phyloP scores from a whole-genome alignment of 2,797 vertebrate species.

The Sebastes minor region DNA sequence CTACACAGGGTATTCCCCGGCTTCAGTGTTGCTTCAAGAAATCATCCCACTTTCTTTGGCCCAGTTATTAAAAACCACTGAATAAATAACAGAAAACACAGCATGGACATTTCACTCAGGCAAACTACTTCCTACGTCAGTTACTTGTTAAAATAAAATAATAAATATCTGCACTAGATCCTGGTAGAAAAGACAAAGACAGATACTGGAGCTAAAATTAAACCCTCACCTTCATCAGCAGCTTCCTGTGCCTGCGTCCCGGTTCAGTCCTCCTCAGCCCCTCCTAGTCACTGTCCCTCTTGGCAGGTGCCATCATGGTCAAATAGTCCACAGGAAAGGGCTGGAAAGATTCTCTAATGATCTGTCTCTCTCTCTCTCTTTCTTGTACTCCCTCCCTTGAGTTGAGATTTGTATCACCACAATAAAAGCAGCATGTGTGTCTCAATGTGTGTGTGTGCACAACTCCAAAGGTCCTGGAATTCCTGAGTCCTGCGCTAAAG shows the following conservation, averaged over 20 bases:
- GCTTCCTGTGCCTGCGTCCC: constrained; percentile 47
- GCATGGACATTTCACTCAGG: neutral
- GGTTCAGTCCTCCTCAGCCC: constrained; percentile 58
- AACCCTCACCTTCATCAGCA: constrained; percentile 71
- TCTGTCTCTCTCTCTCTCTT: constrained; percentile 29
- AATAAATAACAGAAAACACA: neutral
- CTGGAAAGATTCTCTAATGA: constrained; percentile 30
- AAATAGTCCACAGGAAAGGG: constrained; percentile 77
- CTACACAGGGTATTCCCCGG: constrained; percentile 14
- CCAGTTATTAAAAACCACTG: neutral
- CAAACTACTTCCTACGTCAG: constrained; percentile 16
- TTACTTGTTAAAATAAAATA: neutral
- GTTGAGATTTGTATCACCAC: constrained; percentile 44
- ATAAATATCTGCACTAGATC: neutral
- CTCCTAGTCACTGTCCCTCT: constrained; percentile 59
- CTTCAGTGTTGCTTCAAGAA: neutral
- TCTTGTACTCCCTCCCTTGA: constrained; percentile 25
- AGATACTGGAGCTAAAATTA: neutral
- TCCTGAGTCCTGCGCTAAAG: constrained; percentile 73
- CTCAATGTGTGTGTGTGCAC: constrained; percentile 27
- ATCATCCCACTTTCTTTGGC: neutral
- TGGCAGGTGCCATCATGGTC: constrained; percentile 83
- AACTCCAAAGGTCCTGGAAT: constrained; percentile 78
- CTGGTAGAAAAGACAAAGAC: constrained; percentile 7
- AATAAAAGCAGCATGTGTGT: constrained; percentile 34